phyloP scores from a whole-genome alignment of 2,113 vertebrate genomes.

The Myotis yumanensis region DNA sequence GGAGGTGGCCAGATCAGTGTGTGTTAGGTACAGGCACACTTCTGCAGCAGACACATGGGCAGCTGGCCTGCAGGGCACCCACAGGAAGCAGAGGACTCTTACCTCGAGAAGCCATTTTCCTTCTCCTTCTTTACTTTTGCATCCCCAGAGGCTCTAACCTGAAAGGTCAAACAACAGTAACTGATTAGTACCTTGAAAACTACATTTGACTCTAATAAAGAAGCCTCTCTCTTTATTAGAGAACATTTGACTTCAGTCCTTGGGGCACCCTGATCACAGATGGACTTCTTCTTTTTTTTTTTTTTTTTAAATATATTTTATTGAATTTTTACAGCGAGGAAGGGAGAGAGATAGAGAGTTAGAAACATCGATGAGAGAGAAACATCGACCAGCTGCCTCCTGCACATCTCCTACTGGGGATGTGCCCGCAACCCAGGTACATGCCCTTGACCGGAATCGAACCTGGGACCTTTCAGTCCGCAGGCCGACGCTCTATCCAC shows the following conservation, averaged over 20 bases:
- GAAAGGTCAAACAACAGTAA: constrained; percentile 74
- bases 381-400: no score
- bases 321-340: no score
- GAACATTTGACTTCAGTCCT: neutral
- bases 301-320: no score
- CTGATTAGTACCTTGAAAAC: constrained; percentile 51
- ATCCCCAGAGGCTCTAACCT: constrained; percentile 89
- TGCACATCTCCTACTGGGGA: no score
- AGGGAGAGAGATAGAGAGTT: no score
- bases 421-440: no score
- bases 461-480: no score
- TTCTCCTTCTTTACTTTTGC: constrained; percentile 93
- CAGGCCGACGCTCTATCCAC: no score
- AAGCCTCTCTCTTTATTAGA: constrained; percentile 11
- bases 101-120: constrained; percentile 96
- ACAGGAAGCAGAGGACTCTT: constrained; percentile 67
- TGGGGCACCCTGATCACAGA: neutral
- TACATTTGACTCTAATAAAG: neutral
- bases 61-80: neutral
- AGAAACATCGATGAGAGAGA: no score
- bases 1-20: neutral
- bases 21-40: neutral
- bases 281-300: constrained; percentile 13
- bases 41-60: neutral
- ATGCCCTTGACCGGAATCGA: no score